A percentile compares a stretch with the other conserved stretches of the same genome.
phyloP scores from a whole-genome alignment of 2,888 invertebrate species.

The Parelbella ahira region DNA sequence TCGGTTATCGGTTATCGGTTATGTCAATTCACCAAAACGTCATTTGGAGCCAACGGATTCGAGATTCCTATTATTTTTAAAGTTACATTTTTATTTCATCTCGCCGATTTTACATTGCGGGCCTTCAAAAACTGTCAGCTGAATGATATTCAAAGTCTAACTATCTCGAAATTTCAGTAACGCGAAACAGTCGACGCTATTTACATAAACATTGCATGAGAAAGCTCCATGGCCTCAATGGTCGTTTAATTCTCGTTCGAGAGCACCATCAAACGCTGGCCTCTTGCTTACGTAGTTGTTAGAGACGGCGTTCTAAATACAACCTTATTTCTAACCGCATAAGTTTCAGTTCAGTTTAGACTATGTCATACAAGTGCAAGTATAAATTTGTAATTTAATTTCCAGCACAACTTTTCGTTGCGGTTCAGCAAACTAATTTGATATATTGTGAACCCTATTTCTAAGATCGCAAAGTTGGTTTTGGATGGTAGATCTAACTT shows the following conservation, averaged over 20 bases:
- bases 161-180: constrained; percentile 24
- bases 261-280: constrained; percentile 29
- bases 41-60: too few species aligned
- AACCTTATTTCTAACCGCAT: not conserved
- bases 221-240: constrained; percentile 46
- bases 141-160: too few species aligned
- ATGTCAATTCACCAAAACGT: too few species aligned
- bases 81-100: too few species aligned
- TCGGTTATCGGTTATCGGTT: too few species aligned
- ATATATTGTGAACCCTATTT: not conserved
- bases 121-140: too few species aligned
- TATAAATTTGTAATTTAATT: constrained; percentile 10
- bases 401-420: constrained; percentile 6
- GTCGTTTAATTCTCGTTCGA: constrained; percentile 58
- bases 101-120: too few species aligned
- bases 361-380: not conserved
- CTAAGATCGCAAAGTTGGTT: not conserved
- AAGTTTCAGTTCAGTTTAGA: not conserved
- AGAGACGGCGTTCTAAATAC: not conserved
- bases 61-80: too few species aligned
- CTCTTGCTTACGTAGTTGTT: too few species aligned
- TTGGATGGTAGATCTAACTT: too few species aligned
- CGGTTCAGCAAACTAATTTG: not conserved
- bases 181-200: constrained; percentile 34
- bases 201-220: constrained; percentile 55